Percentiles rank a stretch among this genome's conserved stretches.
Evolutionary conservation across 2,888 invertebrate species (phyloP).

Genomic region (Spialia ferax): DNA sequence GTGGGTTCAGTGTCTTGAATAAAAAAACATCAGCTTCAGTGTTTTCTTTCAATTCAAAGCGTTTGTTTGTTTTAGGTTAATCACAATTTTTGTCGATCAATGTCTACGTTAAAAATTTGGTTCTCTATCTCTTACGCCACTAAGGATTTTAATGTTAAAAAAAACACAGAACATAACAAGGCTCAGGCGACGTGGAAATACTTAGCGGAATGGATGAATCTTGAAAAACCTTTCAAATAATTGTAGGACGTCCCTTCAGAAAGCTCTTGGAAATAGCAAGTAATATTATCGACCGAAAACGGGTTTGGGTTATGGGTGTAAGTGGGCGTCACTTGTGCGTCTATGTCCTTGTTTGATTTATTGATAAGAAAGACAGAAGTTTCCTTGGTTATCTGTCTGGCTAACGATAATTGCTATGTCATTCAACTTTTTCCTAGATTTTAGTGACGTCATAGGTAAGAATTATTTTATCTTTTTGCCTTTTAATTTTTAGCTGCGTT

Average conservation of each 20-base stretch:
- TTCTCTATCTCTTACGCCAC: no score
- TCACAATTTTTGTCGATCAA: no score
- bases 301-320: background rate
- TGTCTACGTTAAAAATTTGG: no score
- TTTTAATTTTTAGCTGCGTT: no score
- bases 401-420: background rate
- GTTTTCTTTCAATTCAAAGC: no score
- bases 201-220: background rate
- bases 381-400: background rate
- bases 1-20: no score
- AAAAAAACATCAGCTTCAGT: no score
- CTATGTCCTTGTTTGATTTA: background rate
- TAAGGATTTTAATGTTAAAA: no score
- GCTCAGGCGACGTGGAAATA: background rate
- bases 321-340: background rate
- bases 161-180: background rate
- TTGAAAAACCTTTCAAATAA: conserved; percentile 5
- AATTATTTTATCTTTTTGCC: no score
- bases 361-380: background rate
- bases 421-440: background rate
- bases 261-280: background rate
- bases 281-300: background rate
- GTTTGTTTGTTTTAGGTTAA: no score
- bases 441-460: no score
- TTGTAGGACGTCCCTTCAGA: background rate